Evolutionary conservation across 2,797 vertebrate genomes (phyloP).

Genomic region (Xiphophorus birchmanni): DNA sequence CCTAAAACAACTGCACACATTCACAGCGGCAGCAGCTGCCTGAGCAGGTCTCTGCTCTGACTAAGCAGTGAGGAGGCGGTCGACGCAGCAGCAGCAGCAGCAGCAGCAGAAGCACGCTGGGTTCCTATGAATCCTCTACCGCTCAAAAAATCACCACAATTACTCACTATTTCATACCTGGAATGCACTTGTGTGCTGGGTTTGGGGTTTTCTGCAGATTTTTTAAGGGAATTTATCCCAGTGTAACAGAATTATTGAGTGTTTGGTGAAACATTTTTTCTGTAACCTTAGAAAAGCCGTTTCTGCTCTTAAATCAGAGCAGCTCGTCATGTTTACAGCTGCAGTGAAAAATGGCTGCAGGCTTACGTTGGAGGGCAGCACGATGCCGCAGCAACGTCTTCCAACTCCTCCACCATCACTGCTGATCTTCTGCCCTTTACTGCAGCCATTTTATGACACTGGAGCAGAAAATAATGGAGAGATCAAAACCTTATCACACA

Average conservation of each 20-base stretch:
- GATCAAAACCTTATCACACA: constrained; percentile 68
- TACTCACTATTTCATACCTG: constrained; percentile 64
- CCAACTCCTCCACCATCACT: constrained; percentile 49
- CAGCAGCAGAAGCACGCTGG: not conserved
- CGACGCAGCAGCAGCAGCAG: not conserved
- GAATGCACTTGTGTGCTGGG: constrained; percentile 48
- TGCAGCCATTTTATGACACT: constrained; percentile 27
- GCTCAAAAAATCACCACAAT: constrained; percentile 51
- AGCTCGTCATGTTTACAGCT: constrained; percentile 56
- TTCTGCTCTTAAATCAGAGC: constrained; percentile 34
- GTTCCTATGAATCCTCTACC: constrained; percentile 67
- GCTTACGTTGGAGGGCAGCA: constrained; percentile 71
- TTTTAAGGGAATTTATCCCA: not conserved
- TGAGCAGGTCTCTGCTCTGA: constrained; percentile 49
- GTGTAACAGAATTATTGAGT: not conserved
- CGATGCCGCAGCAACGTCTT: constrained; percentile 68
- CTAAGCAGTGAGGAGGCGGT: constrained; percentile 50
- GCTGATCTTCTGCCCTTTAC: constrained; percentile 60
- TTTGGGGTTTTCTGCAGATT: not conserved
- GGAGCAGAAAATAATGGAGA: constrained; percentile 54
- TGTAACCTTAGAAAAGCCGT: not conserved
- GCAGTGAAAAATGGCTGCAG: constrained; percentile 57
- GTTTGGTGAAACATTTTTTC: not conserved
- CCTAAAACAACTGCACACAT: constrained; percentile 45
- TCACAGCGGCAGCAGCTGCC: constrained; percentile 38